Conservation (phyloP, 1,140 invertebrate species). For the Caerostris darwini region DNA sequence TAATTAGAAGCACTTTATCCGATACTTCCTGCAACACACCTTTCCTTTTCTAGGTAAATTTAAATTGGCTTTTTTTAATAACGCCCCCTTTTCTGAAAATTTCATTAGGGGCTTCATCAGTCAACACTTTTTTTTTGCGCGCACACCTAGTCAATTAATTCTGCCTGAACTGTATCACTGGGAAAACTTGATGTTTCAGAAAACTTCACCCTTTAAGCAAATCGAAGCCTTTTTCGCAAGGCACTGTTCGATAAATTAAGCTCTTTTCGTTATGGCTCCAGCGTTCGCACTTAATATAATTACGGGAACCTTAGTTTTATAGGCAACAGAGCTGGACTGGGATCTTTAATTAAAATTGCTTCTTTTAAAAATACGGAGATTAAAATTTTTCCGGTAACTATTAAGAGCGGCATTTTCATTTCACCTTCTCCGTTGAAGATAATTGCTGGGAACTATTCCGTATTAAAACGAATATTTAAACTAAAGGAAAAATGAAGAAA, state of each 20-base stretch:
- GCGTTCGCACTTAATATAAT: background rate
- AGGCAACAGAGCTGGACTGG: background rate
- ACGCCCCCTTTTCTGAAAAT: background rate
- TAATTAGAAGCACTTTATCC: slow-evolving; percentile 1
- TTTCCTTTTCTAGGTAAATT: background rate
- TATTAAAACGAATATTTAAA: background rate
- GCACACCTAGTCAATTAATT: slow-evolving; percentile 45
- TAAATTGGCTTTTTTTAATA: slow-evolving; percentile 32
- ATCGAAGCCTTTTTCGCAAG: background rate
- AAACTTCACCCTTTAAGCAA: background rate
- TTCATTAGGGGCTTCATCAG: slow-evolving; percentile 44
- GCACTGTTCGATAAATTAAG: slow-evolving; percentile 1
- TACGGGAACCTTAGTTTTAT: background rate
- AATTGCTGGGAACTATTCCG: background rate
- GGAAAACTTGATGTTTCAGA: slow-evolving; percentile 27
- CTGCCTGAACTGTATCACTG: background rate
- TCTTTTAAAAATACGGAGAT: slow-evolving; percentile 4
- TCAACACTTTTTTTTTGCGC: slow-evolving; percentile 48
- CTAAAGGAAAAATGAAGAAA: no score
- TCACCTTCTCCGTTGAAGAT: background rate
- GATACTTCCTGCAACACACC: background rate
- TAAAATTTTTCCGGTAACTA: slow-evolving; percentile 17
- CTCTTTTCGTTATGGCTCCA: background rate
- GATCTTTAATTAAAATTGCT: slow-evolving; percentile 32
- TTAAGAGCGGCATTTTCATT: background rate